Conservation (phyloP, 2,888 invertebrate species). For the Apantesis nais region DNA sequence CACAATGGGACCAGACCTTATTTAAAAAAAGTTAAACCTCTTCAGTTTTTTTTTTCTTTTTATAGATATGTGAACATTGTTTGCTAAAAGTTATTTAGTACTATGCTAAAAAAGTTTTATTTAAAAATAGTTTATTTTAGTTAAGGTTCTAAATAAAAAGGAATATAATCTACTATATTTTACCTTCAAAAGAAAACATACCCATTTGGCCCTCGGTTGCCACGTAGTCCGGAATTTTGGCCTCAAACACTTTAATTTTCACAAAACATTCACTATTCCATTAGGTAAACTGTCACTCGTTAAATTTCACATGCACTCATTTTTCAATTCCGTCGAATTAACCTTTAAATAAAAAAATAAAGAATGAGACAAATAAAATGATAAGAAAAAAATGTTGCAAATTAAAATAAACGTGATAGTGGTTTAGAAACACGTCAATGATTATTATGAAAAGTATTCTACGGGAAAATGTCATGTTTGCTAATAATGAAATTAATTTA, state of each 20-base stretch:
- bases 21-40: constrained; percentile 26
- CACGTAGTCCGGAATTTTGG: constrained; percentile 77
- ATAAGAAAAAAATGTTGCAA: background rate
- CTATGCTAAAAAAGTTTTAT: constrained; percentile 9
- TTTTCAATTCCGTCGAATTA: constrained; percentile 43
- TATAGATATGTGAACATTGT: constrained; percentile 36
- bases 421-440: constrained; percentile 31
- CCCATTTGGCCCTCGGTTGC: constrained; percentile 78
- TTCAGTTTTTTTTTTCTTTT: constrained; percentile 30
- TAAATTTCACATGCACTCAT: constrained; percentile 58
- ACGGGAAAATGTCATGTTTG: background rate
- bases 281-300: constrained; percentile 42
- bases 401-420: constrained; percentile 27
- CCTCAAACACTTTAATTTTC: constrained; percentile 58
- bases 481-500: background rate
- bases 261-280: constrained; percentile 54
- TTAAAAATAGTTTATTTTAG: constrained; percentile 19
- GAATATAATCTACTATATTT: constrained; percentile 14
- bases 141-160: constrained; percentile 19
- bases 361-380: constrained; percentile 31
- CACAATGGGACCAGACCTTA: constrained; percentile 35
- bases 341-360: constrained; percentile 62
- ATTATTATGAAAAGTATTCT: background rate
- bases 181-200: constrained; percentile 57
- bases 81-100: constrained; percentile 25